Conservation (phyloP, 2,797 vertebrate species). For the Phaenicophaeus curvirostris region DNA sequence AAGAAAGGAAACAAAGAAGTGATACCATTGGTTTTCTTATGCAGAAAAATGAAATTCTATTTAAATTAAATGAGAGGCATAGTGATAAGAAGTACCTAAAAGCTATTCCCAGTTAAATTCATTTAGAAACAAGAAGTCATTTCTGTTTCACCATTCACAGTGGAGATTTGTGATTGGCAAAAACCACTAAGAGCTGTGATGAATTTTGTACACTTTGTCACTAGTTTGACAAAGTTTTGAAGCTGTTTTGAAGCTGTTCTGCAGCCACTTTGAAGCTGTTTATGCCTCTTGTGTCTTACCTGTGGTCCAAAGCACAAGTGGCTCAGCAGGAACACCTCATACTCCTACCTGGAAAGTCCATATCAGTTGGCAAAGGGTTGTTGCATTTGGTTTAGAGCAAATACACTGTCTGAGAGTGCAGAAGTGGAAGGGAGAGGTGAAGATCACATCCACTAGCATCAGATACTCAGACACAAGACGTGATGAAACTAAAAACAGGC, state of each 20-base stretch:
- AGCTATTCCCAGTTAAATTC: background rate
- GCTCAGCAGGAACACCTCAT: background rate
- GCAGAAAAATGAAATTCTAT: background rate
- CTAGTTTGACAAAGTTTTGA: background rate
- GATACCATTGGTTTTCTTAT: background rate
- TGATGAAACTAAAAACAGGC: background rate
- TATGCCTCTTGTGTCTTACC: background rate
- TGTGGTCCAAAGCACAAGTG: background rate
- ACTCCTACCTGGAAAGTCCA: background rate
- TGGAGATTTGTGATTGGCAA: background rate
- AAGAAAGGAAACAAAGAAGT: background rate
- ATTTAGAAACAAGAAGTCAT: background rate
- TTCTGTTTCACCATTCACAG: background rate
- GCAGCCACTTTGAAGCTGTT: background rate
- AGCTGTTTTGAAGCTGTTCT: background rate
- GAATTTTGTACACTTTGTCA: background rate
- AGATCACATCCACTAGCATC: background rate
- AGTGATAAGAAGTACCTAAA: constrained; percentile 5
- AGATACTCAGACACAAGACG: background rate
- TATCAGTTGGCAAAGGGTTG: background rate
- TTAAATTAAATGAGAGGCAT: background rate
- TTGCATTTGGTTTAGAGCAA: background rate
- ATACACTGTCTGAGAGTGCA: background rate
- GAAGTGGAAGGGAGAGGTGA: background rate
- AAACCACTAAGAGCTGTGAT: background rate